Conservation (phyloP, 2,797 vertebrate species). For the Acrossocheilus fasciatus region DNA sequence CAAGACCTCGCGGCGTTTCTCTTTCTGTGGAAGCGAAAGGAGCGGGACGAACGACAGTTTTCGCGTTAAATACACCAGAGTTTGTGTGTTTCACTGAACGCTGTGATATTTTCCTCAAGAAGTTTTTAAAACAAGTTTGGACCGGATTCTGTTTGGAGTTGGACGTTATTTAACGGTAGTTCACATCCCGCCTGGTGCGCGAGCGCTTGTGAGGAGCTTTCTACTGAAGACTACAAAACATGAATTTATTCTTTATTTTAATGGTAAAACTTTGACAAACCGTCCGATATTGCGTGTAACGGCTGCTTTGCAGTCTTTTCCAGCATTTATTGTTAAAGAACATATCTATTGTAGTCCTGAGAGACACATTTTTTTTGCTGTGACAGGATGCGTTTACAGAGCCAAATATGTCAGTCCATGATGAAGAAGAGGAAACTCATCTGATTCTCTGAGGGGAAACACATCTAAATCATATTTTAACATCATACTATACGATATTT, state of each 20-base stretch:
- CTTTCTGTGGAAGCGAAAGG: conserved; percentile 9
- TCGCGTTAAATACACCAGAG: conserved; percentile 1
- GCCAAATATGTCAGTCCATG: conserved; percentile 31
- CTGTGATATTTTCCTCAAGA: conserved; percentile 14
- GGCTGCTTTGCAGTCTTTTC: not conserved
- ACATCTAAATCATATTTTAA: not conserved
- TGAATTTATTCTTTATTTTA: conserved; percentile 33
- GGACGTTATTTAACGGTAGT: not conserved
- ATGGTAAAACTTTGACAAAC: conserved; percentile 12
- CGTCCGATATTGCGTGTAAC: not conserved
- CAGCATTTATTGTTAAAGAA: conserved; percentile 10
- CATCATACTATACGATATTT: not conserved
- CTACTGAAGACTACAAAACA: conserved; percentile 3
- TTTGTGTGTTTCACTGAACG: conserved; percentile 25
- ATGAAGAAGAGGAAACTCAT: conserved; percentile 62
- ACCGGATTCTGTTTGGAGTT: conserved; percentile 9
- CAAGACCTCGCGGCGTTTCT: not conserved
- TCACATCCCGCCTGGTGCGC: conserved; percentile 10
- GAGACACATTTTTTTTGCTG: conserved; percentile 16
- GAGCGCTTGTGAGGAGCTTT: conserved; percentile 18
- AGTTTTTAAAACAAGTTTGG: conserved; percentile 40
- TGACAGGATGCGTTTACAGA: conserved; percentile 33
- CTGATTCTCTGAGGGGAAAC: conserved; percentile 43
- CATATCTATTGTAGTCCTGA: conserved; percentile 11
- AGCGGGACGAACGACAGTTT: conserved; percentile 7